Conservation (phyloP, 2,888 invertebrate genomes). For the Torymus tubicola region DNA sequence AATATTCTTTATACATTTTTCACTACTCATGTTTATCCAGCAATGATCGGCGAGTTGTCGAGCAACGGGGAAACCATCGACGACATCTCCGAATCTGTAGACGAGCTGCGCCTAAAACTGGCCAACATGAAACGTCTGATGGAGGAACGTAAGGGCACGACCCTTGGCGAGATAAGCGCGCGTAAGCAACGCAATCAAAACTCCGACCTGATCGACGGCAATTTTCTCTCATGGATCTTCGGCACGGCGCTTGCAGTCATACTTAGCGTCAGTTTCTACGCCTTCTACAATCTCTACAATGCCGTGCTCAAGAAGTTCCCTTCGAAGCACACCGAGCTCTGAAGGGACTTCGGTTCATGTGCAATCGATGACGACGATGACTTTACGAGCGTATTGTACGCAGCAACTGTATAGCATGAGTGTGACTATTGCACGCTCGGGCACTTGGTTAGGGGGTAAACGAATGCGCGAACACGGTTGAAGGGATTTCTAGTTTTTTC, state of each 20-base stretch:
- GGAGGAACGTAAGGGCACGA: constrained; percentile 82
- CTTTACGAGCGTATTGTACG: no score
- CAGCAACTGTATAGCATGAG: no score
- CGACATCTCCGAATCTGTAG: constrained; percentile 83
- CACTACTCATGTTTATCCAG: constrained; percentile 43
- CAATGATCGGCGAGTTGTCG: constrained; percentile 63
- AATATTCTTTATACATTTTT: neutral
- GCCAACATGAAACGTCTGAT: constrained; percentile 89
- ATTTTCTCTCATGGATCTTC: constrained; percentile 90
- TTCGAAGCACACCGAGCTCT: constrained; percentile 87
- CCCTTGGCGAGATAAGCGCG: constrained; percentile 77
- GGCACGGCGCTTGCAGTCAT: constrained; percentile 87
- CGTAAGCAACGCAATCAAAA: constrained; percentile 71
- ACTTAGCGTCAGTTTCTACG: constrained; percentile 88
- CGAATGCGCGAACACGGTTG: no score
- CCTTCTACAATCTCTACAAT: constrained; percentile 89
- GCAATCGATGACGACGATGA: no score
- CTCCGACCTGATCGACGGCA: constrained; percentile 84
- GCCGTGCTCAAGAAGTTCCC: constrained; percentile 91
- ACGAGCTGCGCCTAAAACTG: constrained; percentile 86
- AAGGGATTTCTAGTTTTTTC: no score
- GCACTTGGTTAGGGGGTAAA: no score
- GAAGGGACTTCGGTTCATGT: constrained; percentile 68
- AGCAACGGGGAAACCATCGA: constrained; percentile 67
- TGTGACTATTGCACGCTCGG: no score